These are phyloP conservation scores for Chlorodrepanis virens DNA, from an alignment of 2,113 vertebrate genomes.

Conservation along the genomic window DNA sequence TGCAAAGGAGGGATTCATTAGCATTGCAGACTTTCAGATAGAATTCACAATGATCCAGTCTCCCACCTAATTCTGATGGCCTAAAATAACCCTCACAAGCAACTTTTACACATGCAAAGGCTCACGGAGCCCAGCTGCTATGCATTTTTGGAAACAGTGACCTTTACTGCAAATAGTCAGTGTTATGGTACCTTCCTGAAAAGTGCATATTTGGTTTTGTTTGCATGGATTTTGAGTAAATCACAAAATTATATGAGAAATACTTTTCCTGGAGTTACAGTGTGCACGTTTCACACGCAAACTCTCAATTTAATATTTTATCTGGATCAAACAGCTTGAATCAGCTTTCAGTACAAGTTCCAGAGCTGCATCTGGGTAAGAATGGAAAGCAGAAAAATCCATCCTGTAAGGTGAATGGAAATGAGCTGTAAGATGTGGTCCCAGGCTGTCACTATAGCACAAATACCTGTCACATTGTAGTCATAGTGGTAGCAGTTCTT, in stretches of 20 bases:
- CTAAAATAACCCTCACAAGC: not conserved
- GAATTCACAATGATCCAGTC: not conserved
- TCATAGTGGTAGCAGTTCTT: conserved; percentile 96
- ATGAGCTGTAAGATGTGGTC: not conserved
- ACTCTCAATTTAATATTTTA: not conserved
- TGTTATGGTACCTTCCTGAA: not conserved
- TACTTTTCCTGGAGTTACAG: not conserved
- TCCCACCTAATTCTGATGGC: not conserved
- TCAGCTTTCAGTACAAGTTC: not conserved
- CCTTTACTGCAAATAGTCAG: not conserved
- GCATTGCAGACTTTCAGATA: not conserved
- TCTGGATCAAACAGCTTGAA: not conserved
- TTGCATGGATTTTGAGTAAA: not conserved
- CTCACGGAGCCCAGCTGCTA: not conserved
- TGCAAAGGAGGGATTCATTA: conserved; percentile 59
- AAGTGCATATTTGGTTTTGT: not conserved
- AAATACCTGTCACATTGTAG: conserved; percentile 95
- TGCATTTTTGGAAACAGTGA: not conserved
- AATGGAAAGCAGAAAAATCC: not conserved
- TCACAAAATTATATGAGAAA: not conserved
- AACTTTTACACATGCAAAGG: not conserved
- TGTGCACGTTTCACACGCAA: not conserved
- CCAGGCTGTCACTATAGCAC: not conserved
- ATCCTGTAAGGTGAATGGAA: not conserved
- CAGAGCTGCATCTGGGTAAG: not conserved